Conservation (phyloP, 1,140 invertebrate species). For the Heliconius hermathena region DNA sequence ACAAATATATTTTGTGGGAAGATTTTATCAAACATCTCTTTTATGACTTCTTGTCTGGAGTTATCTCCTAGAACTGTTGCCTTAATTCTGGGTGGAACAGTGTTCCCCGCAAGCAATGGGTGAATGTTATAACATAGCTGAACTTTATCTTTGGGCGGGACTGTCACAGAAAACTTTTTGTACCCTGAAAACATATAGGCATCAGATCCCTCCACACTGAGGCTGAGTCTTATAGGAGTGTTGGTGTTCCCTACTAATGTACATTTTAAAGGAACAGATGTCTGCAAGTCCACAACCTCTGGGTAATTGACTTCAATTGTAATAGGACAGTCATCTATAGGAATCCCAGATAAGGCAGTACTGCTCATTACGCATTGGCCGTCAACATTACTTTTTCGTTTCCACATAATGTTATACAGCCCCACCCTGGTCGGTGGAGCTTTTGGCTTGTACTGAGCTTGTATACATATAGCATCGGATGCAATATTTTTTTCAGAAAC, state of each 20-base stretch:
- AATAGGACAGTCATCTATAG: slow-evolving; percentile 86
- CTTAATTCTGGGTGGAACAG: slow-evolving; percentile 85
- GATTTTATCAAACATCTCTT: slow-evolving; percentile 74
- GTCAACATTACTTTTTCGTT: slow-evolving; percentile 81
- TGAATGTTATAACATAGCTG: slow-evolving; percentile 88
- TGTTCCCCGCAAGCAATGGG: slow-evolving; percentile 87
- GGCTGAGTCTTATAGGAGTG: slow-evolving; percentile 87
- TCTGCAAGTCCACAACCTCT: slow-evolving; percentile 88
- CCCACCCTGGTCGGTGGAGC: slow-evolving; percentile 85
- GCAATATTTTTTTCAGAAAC: slow-evolving; percentile 73
- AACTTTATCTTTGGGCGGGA: slow-evolving; percentile 84
- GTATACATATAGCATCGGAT: slow-evolving; percentile 75
- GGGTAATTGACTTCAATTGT: slow-evolving; percentile 88
- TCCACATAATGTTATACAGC: slow-evolving; percentile 89
- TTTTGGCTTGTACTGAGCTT: slow-evolving; percentile 72
- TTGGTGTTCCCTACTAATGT: slow-evolving; percentile 88
- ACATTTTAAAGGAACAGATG: slow-evolving; percentile 87
- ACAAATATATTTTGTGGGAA: slow-evolving; percentile 79
- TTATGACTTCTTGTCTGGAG: slow-evolving; percentile 69
- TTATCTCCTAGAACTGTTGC: slow-evolving; percentile 81
- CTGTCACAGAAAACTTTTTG: slow-evolving; percentile 89
- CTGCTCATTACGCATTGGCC: slow-evolving; percentile 70
- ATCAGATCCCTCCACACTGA: slow-evolving; percentile 91
- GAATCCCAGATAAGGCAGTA: slow-evolving; percentile 81
- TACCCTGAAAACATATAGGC: slow-evolving; percentile 95